Evolutionary conservation across 2,797 vertebrate species (phyloP), one percentile per base, ranked within the genome.

Genomic region (Semaprochilodus insignis): DNA sequence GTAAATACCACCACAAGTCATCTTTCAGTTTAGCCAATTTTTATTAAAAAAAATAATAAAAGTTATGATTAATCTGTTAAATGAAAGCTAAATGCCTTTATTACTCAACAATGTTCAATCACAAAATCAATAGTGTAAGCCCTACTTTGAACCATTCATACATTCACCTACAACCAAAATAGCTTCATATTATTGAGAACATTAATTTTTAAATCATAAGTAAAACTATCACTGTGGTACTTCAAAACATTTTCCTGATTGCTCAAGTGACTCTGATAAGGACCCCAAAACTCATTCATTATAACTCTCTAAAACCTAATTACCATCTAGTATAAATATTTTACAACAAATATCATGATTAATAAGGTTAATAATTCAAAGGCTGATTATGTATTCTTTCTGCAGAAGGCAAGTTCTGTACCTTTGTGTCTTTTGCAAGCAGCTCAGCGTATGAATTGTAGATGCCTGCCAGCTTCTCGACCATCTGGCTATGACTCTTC

Each of bases 351-450:
- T 71, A 69, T 44, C n/a, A 25, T 55, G 52, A n/a, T 16, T 23
- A 78, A 14, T 36, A 36, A 17, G 21, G 66, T 31, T n/a, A 54
- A 23, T 77, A 59, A 34, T 31, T 15, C 17, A 34, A 27, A 8
- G 63, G 5, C 63, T 72, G 27, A 44, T 66, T 19, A 34, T n/a
- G 4, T 7, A 57, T 75, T 57, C 21, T 66, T 25, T 65, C 4
- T 55, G 57, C 5, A 77, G 25, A 27, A 70, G 10, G 27, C 44
- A 54, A 74, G 31, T 73, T 67, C 10, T 36, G 48, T 89, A 99
- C 98, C 97, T 94, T 77, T 0, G 90, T 88, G 76, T 99, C 95
- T 23, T 92, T 95, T 10, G 97, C 96, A 83, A 99, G 91, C 63
- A 99, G 91, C 6, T 92, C 90, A 8, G 92, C 86, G 76, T 99